Percentiles rank a stretch among this genome's conserved stretches.
phyloP scores from a whole-genome alignment of 2,888 invertebrate species.

The Lutraria lutraria region DNA sequence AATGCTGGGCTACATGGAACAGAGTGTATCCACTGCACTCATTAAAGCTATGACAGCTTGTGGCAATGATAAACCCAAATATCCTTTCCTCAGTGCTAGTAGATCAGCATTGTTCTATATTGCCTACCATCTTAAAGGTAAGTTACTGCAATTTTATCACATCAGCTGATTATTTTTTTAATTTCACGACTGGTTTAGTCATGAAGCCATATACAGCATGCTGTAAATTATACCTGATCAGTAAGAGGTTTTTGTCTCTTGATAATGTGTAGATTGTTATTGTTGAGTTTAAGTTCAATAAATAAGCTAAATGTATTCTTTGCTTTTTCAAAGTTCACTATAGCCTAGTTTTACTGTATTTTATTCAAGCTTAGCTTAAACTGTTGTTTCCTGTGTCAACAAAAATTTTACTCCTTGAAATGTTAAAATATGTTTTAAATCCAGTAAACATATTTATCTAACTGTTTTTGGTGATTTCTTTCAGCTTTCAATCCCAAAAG shows the following conservation, averaged over 20 bases:
- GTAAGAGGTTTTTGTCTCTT: too few species aligned
- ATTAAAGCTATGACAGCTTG: constrained; percentile 85
- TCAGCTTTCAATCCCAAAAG: constrained; percentile 87
- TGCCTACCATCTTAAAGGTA: constrained; percentile 87
- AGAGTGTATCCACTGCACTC: constrained; percentile 84
- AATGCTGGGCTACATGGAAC: constrained; percentile 87
- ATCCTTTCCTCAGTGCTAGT: constrained; percentile 86
- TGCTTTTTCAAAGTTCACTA: not conserved
- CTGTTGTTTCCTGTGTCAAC: too few species aligned
- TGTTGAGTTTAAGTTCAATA: too few species aligned
- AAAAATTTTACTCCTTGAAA: too few species aligned
- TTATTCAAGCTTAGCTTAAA: too few species aligned
- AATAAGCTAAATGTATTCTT: too few species aligned
- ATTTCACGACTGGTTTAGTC: not conserved
- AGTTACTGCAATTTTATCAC: constrained; percentile 6
- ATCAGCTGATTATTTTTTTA: not conserved
- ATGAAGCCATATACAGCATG: not conserved
- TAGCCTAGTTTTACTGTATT: not conserved
- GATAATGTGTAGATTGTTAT: too few species aligned
- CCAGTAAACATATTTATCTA: too few species aligned
- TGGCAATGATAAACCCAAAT: constrained; percentile 87
- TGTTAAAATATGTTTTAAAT: too few species aligned
- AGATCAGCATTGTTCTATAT: constrained; percentile 86
- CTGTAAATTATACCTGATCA: not conserved
- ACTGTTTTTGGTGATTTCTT: constrained; percentile 11